A percentile compares a stretch with the other conserved stretches of the same genome.
Conservation (phyloP, 2,888 invertebrate genomes). For the Arctia plantaginis region DNA sequence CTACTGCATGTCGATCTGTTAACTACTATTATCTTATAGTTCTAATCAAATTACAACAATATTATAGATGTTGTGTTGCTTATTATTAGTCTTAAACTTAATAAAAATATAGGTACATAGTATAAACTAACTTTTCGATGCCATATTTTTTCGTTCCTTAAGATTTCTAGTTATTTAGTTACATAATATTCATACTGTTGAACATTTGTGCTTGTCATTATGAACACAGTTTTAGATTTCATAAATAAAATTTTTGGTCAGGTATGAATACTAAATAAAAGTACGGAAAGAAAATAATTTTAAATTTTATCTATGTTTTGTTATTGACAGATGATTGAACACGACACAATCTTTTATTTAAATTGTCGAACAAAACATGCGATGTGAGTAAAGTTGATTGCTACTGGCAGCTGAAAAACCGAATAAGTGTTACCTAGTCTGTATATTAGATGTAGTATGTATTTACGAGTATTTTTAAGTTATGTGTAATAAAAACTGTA, state of each 20-base stretch:
- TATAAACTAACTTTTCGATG: slow-evolving; percentile 28
- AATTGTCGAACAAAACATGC: slow-evolving; percentile 4
- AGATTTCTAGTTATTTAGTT: not conserved
- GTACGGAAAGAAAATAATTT: not conserved
- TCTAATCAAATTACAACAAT: not conserved
- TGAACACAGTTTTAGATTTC: not conserved
- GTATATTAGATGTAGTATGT: slow-evolving; percentile 39
- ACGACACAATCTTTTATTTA: slow-evolving; percentile 31
- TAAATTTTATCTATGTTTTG: not conserved
- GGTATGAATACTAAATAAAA: not conserved
- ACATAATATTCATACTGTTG: not conserved
- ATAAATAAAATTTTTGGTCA: not conserved
- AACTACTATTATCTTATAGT: not conserved
- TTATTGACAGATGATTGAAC: not conserved
- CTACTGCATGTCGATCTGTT: not conserved
- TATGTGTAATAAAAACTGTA: slow-evolving; percentile 45
- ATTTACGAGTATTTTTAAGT: slow-evolving; percentile 30
- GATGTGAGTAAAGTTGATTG: slow-evolving; percentile 19
- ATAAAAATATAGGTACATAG: not conserved
- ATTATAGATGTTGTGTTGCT: not conserved
- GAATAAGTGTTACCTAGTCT: slow-evolving; percentile 61
- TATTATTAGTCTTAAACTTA: not conserved
- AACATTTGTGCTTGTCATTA: not conserved
- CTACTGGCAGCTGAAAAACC: slow-evolving; percentile 43
- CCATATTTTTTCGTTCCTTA: slow-evolving; percentile 55